These are phyloP conservation scores for Periophthalmus magnuspinnatus DNA, from an alignment of 2,797 vertebrate genomes.

Conservation along the genomic window DNA sequence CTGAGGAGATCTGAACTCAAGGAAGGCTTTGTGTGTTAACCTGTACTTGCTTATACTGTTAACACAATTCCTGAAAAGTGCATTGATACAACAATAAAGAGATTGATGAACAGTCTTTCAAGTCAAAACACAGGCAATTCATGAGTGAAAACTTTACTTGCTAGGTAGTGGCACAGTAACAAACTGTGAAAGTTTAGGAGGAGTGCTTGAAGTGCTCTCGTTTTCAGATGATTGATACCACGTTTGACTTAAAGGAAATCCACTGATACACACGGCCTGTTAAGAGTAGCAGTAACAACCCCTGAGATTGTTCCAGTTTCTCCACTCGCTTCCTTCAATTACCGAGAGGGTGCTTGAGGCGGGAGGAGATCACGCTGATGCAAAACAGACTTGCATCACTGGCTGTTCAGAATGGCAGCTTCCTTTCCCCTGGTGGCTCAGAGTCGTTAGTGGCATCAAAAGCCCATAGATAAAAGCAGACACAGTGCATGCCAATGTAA, in stretches of 20 bases:
- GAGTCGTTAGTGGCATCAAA: slow-evolving; percentile 39
- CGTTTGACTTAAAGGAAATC: slow-evolving; percentile 57
- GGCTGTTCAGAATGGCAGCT: slow-evolving; percentile 46
- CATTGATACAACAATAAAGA: neutral
- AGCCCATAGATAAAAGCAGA: slow-evolving; percentile 23
- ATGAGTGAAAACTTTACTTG: slow-evolving; percentile 12
- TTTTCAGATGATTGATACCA: slow-evolving; percentile 59
- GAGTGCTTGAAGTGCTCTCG: slow-evolving; percentile 36
- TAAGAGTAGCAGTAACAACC: slow-evolving; percentile 52
- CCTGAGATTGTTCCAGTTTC: slow-evolving; percentile 43
- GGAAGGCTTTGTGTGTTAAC: slow-evolving; percentile 15
- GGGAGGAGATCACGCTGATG: slow-evolving; percentile 50
- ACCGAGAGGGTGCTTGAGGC: slow-evolving; percentile 42
- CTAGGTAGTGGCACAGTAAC: slow-evolving; percentile 2
- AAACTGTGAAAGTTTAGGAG: slow-evolving; percentile 22
- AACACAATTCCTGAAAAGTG: slow-evolving; percentile 9
- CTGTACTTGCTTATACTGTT: slow-evolving; percentile 27
- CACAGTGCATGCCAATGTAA: slow-evolving; percentile 17
- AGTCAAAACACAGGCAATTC: neutral
- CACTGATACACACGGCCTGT: slow-evolving; percentile 45
- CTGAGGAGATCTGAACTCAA: slow-evolving; percentile 22
- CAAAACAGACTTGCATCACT: slow-evolving; percentile 56
- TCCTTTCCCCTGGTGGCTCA: slow-evolving; percentile 32
- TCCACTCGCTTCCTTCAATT: slow-evolving; percentile 50
- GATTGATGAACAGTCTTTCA: neutral